A percentile compares a stretch with the other conserved stretches of the same genome.
Evolutionary conservation across 2,888 invertebrate genomes (phyloP).

Genomic region (Mesochorus sp.): DNA sequence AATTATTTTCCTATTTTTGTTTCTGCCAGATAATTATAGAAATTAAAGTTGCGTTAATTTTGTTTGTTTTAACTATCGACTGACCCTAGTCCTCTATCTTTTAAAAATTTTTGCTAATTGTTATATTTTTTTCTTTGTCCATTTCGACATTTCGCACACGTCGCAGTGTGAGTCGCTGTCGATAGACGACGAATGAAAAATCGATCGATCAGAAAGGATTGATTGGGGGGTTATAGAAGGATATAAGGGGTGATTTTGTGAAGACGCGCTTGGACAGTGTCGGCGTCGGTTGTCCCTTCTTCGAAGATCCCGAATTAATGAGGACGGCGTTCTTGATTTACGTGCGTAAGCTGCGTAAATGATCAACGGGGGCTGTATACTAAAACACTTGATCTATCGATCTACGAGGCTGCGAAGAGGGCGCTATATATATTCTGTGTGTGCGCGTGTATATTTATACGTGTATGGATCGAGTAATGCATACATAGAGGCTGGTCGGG

Average conservation of each 20-base stretch:
- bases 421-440: slow-evolving; percentile 1
- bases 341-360: slow-evolving; percentile 49
- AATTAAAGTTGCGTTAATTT: too few relatives aligned
- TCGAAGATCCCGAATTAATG: slow-evolving; percentile 73
- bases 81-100: too few relatives aligned
- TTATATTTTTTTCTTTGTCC: too few relatives aligned
- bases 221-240: neutral
- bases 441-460: neutral
- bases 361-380: slow-evolving; percentile 25
- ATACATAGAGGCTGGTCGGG: slow-evolving; percentile 13
- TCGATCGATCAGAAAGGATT: slow-evolving; percentile 22
- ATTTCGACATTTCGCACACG: too few relatives aligned
- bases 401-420: slow-evolving; percentile 61
- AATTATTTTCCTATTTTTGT: too few relatives aligned
- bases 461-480: slow-evolving; percentile 44
- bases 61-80: too few relatives aligned
- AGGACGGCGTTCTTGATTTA: slow-evolving; percentile 74
- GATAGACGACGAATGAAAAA: slow-evolving; percentile 40
- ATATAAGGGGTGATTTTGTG: slow-evolving; percentile 7
- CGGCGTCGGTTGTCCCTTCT: slow-evolving; percentile 56
- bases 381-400: slow-evolving; percentile 71
- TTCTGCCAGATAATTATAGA: too few relatives aligned
- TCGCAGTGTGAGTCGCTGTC: slow-evolving; percentile 5
- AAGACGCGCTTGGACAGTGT: slow-evolving; percentile 20
- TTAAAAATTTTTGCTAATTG: too few relatives aligned